Evolutionary conservation across 2,113 vertebrate genomes (phyloP).

Genomic region (Cyanocitta stelleri): DNA sequence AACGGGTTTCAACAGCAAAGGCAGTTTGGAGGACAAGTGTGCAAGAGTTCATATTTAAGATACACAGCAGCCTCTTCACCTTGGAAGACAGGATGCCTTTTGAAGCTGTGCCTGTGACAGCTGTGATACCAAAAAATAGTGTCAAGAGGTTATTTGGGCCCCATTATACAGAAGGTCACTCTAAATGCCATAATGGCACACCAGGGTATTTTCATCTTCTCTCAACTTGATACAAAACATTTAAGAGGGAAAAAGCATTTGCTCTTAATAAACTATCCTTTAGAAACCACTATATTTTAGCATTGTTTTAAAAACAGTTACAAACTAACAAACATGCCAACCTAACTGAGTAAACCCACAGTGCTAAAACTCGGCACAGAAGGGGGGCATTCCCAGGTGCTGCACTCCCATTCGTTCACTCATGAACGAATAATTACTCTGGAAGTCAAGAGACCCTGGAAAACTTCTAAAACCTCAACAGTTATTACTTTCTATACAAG

Average conservation of each 20-base stretch:
- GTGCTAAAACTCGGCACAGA: not conserved
- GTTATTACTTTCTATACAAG: slow-evolving; percentile 52
- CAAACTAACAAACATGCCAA: not conserved
- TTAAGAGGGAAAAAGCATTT: not conserved
- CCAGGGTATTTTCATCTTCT: not conserved
- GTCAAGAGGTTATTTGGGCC: not conserved
- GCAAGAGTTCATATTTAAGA: not conserved
- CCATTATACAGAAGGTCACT: not conserved
- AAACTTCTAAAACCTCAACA: slow-evolving; percentile 31
- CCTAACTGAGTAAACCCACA: not conserved
- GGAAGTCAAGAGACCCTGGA: slow-evolving; percentile 19
- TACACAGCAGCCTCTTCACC: not conserved
- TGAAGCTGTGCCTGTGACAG: not conserved
- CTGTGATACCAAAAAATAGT: not conserved
- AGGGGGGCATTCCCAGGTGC: not conserved
- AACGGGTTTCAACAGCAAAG: not conserved
- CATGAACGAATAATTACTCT: not conserved
- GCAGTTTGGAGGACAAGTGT: not conserved
- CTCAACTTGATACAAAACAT: not conserved
- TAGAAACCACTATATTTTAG: not conserved
- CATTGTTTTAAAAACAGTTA: not conserved
- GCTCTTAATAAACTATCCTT: not conserved
- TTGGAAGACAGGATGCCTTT: not conserved
- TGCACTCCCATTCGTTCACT: not conserved
- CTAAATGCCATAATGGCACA: not conserved